phyloP scores from a whole-genome alignment of 2,797 vertebrate species.

The Huso huso region DNA sequence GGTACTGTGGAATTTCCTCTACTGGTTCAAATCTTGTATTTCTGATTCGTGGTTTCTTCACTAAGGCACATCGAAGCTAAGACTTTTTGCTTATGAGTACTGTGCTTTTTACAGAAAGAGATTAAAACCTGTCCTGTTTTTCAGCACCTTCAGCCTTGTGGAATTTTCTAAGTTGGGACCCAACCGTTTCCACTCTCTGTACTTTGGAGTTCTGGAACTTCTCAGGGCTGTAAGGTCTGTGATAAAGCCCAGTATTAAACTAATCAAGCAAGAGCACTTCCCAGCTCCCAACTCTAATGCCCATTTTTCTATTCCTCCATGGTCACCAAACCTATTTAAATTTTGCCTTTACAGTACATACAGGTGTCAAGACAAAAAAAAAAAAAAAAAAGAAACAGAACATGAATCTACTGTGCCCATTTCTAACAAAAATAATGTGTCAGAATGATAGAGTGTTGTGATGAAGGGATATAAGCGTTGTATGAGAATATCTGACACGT shows the following conservation, averaged over 20 bases:
- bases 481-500: not conserved
- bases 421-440: not conserved
- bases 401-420: not conserved
- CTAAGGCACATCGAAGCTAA: not conserved
- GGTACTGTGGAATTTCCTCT: not conserved
- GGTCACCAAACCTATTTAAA: too few species aligned
- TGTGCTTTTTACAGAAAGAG: not conserved
- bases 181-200: not conserved
- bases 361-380: not conserved
- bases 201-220: not conserved
- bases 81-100: too few species aligned
- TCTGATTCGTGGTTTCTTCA: not conserved
- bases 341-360: too few species aligned
- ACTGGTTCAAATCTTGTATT: not conserved
- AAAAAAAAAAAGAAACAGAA: not conserved
- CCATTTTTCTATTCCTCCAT: too few species aligned
- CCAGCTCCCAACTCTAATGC: not conserved
- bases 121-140: not conserved
- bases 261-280: not conserved
- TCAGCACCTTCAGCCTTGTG: not conserved
- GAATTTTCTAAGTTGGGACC: not conserved
- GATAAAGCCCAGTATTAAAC: not conserved
- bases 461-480: not conserved
- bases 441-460: not conserved
- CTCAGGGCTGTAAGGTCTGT: not conserved